Conservation (phyloP, 1,140 invertebrate species). For the Drosophila saltans region DNA sequence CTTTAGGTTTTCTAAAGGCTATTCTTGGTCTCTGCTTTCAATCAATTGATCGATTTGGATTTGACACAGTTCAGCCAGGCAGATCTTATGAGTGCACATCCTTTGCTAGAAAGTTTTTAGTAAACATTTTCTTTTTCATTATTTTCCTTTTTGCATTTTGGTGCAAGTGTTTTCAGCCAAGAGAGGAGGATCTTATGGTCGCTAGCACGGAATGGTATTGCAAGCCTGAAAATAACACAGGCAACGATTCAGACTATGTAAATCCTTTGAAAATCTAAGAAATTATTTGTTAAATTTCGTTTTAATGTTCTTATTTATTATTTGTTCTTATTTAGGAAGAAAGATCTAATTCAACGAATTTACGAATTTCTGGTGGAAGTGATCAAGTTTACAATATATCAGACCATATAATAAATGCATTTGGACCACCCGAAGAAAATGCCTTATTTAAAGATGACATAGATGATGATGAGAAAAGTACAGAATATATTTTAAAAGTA, state of each 20-base stretch:
- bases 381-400: neutral
- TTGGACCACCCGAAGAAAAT: slow-evolving; percentile 23
- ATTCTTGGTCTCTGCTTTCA: slow-evolving; percentile 31
- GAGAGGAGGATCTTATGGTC: slow-evolving; percentile 48
- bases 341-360: neutral
- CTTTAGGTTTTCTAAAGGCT: slow-evolving; percentile 35
- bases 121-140: slow-evolving; percentile 37
- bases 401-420: slow-evolving; percentile 3
- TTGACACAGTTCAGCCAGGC: slow-evolving; percentile 37
- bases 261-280: neutral
- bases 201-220: slow-evolving; percentile 60
- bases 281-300: neutral
- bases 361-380: slow-evolving; percentile 21
- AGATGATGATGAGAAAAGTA: slow-evolving; percentile 55
- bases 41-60: slow-evolving; percentile 24
- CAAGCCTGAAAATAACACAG: neutral
- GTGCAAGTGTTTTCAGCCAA: slow-evolving; percentile 57
- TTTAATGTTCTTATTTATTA: neutral
- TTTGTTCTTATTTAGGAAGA: neutral
- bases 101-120: slow-evolving; percentile 16
- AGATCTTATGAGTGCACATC: slow-evolving; percentile 20
- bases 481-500: slow-evolving; percentile 49
- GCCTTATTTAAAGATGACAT: slow-evolving; percentile 39
- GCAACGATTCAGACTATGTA: slow-evolving; percentile 9
- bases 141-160: slow-evolving; percentile 32